Evolutionary conservation across 1,140 invertebrate species (phyloP).

Genomic region (Chymomyza costata): DNA sequence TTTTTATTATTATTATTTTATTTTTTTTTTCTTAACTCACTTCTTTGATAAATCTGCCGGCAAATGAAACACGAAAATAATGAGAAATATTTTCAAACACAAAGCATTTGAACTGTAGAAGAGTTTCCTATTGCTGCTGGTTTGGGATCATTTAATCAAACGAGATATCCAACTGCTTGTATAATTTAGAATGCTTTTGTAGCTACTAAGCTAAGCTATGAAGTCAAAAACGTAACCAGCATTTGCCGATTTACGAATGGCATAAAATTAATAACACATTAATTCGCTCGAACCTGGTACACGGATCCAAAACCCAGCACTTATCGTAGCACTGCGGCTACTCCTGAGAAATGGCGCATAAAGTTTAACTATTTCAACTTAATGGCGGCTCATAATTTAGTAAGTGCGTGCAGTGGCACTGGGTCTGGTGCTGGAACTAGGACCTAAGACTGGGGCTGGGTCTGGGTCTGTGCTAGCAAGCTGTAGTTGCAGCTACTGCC

Average conservation of each 20-base stretch:
- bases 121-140: constrained; percentile 18
- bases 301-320: background rate
- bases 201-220: constrained; percentile 13
- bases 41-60: constrained; percentile 58
- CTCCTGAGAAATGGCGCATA: constrained; percentile 52
- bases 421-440: constrained; percentile 2
- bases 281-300: constrained; percentile 35
- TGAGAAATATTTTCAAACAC: constrained; percentile 64
- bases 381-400: constrained; percentile 58
- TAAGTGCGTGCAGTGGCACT: background rate
- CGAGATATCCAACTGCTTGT: constrained; percentile 68
- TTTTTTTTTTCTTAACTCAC: constrained; percentile 2
- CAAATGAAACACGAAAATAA: constrained; percentile 71
- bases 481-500: background rate
- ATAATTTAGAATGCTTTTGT: constrained; percentile 69
- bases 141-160: constrained; percentile 69
- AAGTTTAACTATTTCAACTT: constrained; percentile 54
- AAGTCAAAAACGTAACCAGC: constrained; percentile 24
- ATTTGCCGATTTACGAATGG: constrained; percentile 32
- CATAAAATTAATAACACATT: constrained; percentile 72
- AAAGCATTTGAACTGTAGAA: constrained; percentile 57
- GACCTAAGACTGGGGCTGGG: background rate
- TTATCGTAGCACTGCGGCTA: background rate
- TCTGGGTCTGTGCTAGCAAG: background rate
- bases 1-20: too few species aligned